phyloP scores from a whole-genome alignment of 2,113 vertebrate species.

The Mungos mungo region DNA sequence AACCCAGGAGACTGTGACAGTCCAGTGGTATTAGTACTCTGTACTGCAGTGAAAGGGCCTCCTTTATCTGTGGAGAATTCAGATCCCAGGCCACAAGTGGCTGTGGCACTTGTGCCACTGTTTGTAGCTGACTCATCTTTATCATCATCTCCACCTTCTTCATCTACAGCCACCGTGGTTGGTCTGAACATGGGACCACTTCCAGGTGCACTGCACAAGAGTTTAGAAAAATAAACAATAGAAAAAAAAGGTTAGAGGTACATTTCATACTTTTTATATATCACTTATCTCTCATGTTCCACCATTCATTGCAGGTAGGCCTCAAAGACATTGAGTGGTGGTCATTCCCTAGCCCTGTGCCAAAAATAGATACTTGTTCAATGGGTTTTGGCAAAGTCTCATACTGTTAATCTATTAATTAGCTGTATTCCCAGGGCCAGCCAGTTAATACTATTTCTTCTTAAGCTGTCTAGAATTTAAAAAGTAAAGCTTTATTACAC shows the following conservation, averaged over 20 bases:
- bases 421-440: not conserved
- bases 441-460: not conserved
- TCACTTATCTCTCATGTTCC: not conserved
- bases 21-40: constrained; percentile 48
- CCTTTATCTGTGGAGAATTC: constrained; percentile 81
- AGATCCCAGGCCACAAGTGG: constrained; percentile 59
- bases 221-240: constrained; percentile 49
- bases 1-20: constrained; percentile 75
- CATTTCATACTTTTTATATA: not conserved
- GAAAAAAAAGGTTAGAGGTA: constrained; percentile 54
- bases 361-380: not conserved
- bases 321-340: not conserved
- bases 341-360: not conserved
- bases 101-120: constrained; percentile 73
- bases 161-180: constrained; percentile 95
- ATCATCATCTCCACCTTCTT: constrained; percentile 91
- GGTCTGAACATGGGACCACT: constrained; percentile 98
- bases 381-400: not conserved
- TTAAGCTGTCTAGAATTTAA: not conserved
- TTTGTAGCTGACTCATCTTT: constrained; percentile 77
- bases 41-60: constrained; percentile 76
- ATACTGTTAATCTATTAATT: not conserved
- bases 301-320: not conserved
- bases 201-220: constrained; percentile 90
- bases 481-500: not conserved